Conservation (phyloP, 2,888 invertebrate species). For the Plagodis dolabraria region DNA sequence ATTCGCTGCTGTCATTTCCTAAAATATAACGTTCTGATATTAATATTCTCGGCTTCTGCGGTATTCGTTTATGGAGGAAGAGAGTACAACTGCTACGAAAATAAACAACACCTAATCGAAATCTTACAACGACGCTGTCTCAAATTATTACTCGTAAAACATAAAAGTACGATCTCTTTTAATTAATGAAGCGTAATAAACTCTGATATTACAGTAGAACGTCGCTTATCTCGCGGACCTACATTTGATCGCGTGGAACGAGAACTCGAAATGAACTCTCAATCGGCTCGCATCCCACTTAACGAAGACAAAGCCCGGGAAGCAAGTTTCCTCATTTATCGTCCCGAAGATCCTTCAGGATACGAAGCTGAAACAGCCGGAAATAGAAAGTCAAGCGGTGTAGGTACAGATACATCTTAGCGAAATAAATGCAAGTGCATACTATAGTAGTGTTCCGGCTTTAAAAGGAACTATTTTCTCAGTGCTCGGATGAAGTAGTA, state of each 20-base stretch:
- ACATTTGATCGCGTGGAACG: slow-evolving; percentile 35
- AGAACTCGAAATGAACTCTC: slow-evolving; percentile 48
- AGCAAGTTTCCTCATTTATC: slow-evolving; percentile 72
- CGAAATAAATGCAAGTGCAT: slow-evolving; percentile 44
- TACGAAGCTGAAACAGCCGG: slow-evolving; percentile 58
- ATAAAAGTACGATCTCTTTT: slow-evolving; percentile 3
- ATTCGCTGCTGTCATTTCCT: slow-evolving; percentile 41
- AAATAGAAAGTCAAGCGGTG: slow-evolving; percentile 77
- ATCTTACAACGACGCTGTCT: too few species aligned
- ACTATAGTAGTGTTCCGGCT: slow-evolving; percentile 16
- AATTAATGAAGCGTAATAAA: slow-evolving; percentile 29
- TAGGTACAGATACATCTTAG: slow-evolving; percentile 62
- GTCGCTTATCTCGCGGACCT: slow-evolving; percentile 34
- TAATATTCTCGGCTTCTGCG: slow-evolving; percentile 25
- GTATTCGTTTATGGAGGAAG: not conserved
- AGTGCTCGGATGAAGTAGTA: slow-evolving; percentile 32
- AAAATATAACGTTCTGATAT: slow-evolving; percentile 41
- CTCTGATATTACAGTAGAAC: slow-evolving; percentile 22
- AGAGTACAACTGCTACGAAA: not conserved
- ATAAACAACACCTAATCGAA: not conserved
- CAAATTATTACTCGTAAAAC: too few species aligned
- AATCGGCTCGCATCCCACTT: slow-evolving; percentile 53
- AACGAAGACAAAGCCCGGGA: slow-evolving; percentile 63
- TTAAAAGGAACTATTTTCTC: slow-evolving; percentile 26
- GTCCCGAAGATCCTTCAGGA: slow-evolving; percentile 63